Evolutionary conservation across 1,140 invertebrate genomes (phyloP).

Genomic region (Samia ricini): DNA sequence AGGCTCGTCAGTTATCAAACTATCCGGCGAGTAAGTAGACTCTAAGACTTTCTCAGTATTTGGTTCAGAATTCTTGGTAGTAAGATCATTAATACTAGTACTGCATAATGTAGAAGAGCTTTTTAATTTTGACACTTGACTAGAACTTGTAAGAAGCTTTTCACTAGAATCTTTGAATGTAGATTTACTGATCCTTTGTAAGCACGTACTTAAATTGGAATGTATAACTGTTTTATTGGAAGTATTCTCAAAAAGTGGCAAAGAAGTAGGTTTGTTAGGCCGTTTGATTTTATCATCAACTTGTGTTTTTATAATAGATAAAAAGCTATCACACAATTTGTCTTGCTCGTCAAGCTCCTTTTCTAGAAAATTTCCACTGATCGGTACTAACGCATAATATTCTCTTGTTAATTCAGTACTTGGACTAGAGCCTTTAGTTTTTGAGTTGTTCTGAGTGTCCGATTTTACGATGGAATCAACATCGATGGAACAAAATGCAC

Average conservation of each 20-base stretch:
- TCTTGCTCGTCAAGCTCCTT: conserved; percentile 67
- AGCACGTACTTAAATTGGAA: conserved; percentile 41
- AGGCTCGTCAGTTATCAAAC: conserved; percentile 62
- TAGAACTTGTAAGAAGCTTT: conserved; percentile 18
- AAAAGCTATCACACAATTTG: conserved; percentile 63
- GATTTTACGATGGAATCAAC: conserved; percentile 54
- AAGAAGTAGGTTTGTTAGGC: conserved; percentile 56
- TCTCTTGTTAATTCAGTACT: conserved; percentile 61
- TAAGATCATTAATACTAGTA: conserved; percentile 14
- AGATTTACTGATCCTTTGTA: neutral
- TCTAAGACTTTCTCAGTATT: conserved; percentile 35
- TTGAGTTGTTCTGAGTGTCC: conserved; percentile 44
- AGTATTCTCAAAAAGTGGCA: conserved; percentile 67
- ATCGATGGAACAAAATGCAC: conserved; percentile 55
- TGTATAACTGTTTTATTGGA: conserved; percentile 54
- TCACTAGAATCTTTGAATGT: conserved; percentile 8
- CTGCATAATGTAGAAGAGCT: conserved; percentile 6
- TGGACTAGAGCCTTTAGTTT: conserved; percentile 51
- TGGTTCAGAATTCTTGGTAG: conserved; percentile 22
- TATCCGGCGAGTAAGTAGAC: conserved; percentile 57
- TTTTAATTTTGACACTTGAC: conserved; percentile 23
- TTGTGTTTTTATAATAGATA: conserved; percentile 63
- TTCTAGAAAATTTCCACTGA: conserved; percentile 61
- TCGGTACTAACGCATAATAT: conserved; percentile 68
- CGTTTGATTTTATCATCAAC: conserved; percentile 37